Conservation (phyloP, 2,888 invertebrate genomes). For the Linnaemya tessellans region DNA sequence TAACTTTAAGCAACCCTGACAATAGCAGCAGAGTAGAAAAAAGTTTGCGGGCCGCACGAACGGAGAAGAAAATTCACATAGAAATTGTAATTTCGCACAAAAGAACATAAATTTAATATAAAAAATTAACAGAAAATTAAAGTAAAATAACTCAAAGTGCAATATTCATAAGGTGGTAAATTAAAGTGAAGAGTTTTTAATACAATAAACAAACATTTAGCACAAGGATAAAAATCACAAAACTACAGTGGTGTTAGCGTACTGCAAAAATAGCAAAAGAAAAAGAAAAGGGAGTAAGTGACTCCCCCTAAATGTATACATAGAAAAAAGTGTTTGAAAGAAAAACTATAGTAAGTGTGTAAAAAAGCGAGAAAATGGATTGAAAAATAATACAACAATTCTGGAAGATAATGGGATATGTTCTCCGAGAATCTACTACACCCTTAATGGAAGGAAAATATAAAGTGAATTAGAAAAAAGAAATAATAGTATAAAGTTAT, state of each 20-base stretch:
- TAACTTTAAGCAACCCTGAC: conserved; percentile 52
- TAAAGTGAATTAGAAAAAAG: conserved; percentile 37
- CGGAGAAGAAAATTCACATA: conserved; percentile 51
- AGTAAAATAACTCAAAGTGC: conserved; percentile 54
- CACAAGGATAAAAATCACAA: conserved; percentile 16
- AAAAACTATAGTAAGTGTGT: conserved; percentile 44
- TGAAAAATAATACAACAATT: conserved; percentile 36
- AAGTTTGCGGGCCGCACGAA: conserved; percentile 68
- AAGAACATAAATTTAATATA: conserved; percentile 51
- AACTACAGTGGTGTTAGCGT: conserved; percentile 56
- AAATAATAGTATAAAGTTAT: conserved; percentile 1
- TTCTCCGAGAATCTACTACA: conserved; percentile 53
- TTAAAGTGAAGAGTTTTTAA: conserved; percentile 17
- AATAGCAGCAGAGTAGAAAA: conserved; percentile 63
- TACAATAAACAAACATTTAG: conserved; percentile 18
- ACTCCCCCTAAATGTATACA: conserved; percentile 68
- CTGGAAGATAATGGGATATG: conserved; percentile 33
- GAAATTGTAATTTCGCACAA: conserved; percentile 66
- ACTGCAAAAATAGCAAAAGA: conserved; percentile 50
- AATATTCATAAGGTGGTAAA: conserved; percentile 67
- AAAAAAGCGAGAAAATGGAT: conserved; percentile 41
- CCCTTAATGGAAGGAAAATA: conserved; percentile 57
- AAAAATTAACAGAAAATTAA: conserved; percentile 55
- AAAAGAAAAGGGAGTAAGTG: conserved; percentile 54
- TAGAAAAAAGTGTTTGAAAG: conserved; percentile 43